A percentile compares a stretch with the other conserved stretches of the same genome.
phyloP scores from a whole-genome alignment of 2,797 vertebrate species.

The Linurgus olivaceus region DNA sequence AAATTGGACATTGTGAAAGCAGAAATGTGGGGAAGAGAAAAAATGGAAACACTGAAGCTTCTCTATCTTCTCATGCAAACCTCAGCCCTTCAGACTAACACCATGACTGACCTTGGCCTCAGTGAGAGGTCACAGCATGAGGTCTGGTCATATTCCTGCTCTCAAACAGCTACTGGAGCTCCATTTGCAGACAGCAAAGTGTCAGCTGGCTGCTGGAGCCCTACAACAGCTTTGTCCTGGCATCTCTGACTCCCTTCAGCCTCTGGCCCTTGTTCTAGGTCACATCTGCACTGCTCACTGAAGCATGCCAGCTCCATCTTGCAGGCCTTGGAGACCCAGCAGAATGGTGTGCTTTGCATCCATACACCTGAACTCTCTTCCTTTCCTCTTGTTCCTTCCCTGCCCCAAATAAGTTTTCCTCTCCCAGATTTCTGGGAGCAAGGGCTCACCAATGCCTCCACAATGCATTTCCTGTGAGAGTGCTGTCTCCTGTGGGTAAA shows the following conservation, averaged over 20 bases:
- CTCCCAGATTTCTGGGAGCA: neutral
- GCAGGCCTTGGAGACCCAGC: neutral
- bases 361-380: accelerated
- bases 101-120: neutral
- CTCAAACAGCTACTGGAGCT: neutral
- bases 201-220: neutral
- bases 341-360: neutral
- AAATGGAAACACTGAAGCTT: neutral
- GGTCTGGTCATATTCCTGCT: neutral
- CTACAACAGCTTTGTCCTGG: accelerated
- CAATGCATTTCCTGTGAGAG: neutral
- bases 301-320: neutral
- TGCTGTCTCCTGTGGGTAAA: neutral
- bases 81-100: neutral
- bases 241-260: neutral
- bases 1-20: neutral
- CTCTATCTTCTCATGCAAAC: neutral
- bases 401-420: neutral
- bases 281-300: neutral
- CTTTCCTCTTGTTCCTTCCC: neutral
- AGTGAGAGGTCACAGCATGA: neutral
- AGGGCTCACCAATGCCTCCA: neutral
- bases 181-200: neutral
- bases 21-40: neutral
- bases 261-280: neutral